Base-by-base conservation (phyloP, 1,140 invertebrate genomes). In the Phocides pigmalion region DNA sequence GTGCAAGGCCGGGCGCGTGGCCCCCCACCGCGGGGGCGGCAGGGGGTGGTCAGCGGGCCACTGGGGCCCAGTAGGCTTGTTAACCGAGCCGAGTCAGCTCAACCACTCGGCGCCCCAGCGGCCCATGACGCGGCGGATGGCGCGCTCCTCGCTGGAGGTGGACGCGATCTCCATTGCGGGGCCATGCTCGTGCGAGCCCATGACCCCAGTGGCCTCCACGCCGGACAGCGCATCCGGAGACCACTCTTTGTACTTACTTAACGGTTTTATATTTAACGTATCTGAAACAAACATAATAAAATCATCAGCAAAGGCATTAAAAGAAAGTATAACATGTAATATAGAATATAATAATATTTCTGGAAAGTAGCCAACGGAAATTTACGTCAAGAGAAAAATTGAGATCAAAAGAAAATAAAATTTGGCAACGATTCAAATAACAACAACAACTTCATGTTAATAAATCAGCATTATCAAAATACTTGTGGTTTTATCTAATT, bases 51-150 rank as follows among this genome's bases (percentile, higher is more conserved):
- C 77, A n/a, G 74, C 69, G 69, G 87, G 88, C 88, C 88, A 90
- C 42, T 67, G 73, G 56, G 66, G 76, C 64, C 70, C 85, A 65
- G 81, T 66, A 32, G 88, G 91, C 87, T 93, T 93, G 81, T 83
- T 86, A 77, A 84, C 91, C 82, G 91, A 93, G 93, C 93, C 95
- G 96, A 97, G 96, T 97, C 96, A 97, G 97, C 96, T 97, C 93
- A 96, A 96, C 96, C 96, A 97, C 92, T 97, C 96, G 91, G 94
- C 95, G 86, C 96, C 96, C 96, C 96, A 97, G 75, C 96, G 95
- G 81, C 95, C 95, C 85, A 96, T 95, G 69, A 95, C 94, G 92
- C 95, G 95, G 93, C 95, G 94, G 15, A 92, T 84, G 66, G 84
- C 81, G 70, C 85, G 84, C 82, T 88, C 89, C 80, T 93, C 92